phyloP scores from a whole-genome alignment of 1,140 invertebrate species.

The Euura lappo region DNA sequence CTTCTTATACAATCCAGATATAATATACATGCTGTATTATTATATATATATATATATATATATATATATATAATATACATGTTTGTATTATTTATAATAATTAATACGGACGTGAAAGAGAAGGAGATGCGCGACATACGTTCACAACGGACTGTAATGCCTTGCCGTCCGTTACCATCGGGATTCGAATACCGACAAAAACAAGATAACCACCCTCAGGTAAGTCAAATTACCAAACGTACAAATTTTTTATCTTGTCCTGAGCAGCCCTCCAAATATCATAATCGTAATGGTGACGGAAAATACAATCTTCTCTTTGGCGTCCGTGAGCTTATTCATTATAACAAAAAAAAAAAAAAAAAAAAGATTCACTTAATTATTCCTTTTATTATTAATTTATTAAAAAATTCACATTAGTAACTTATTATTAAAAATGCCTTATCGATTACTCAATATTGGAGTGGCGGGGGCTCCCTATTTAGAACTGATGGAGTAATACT shows the following conservation, averaged over 20 bases:
- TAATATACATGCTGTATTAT: not conserved
- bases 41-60: not conserved
- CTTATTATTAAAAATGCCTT: slow-evolving; percentile 57
- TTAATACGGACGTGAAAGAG: not conserved
- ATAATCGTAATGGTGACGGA: not conserved
- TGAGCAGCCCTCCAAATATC: too few species aligned
- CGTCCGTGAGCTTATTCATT: not conserved
- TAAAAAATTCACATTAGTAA: slow-evolving; percentile 58
- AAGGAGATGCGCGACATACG: not conserved
- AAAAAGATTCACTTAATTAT: not conserved
- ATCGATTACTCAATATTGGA: slow-evolving; percentile 55
- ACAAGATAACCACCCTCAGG: not conserved
- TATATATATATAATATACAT: not conserved
- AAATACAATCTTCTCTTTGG: not conserved
- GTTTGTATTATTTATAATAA: not conserved
- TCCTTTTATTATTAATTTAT: slow-evolving; percentile 51
- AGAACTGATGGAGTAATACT: not conserved
- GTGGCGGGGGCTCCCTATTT: slow-evolving; percentile 31
- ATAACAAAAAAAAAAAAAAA: slow-evolving; percentile 1
- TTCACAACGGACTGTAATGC: not conserved
- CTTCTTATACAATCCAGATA: not conserved
- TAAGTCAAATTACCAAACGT: not conserved
- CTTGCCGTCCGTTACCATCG: not conserved
- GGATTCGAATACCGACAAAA: not conserved
- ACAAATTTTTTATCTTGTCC: not conserved